phyloP scores from a whole-genome alignment of 1,140 invertebrate species.

The Arctopsyche grandis region DNA sequence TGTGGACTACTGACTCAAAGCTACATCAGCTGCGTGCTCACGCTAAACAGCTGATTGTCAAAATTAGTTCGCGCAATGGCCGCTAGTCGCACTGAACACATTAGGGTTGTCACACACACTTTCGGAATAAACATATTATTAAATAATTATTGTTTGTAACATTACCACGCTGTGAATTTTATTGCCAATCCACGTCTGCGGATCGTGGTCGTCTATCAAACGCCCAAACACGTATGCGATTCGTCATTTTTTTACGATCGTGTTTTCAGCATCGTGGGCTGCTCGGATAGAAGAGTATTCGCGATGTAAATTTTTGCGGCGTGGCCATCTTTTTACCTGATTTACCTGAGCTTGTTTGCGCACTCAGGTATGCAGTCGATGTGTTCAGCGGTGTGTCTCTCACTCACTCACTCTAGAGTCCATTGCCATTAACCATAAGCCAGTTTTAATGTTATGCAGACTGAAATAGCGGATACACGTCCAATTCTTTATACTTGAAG shows the following conservation, averaged over 20 bases:
- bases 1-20: conserved; percentile 7
- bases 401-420: not conserved
- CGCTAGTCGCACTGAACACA: not conserved
- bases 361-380: not conserved
- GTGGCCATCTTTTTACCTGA: no score
- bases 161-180: not conserved
- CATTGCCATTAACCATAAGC: not conserved
- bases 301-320: no score
- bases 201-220: no score
- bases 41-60: not conserved
- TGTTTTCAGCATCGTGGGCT: no score
- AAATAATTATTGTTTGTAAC: not conserved
- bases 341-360: no score
- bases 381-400: not conserved
- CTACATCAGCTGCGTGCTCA: not conserved
- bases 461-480: conserved; percentile 34
- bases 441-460: conserved; percentile 1
- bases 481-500: conserved; percentile 12
- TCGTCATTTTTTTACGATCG: no score
- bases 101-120: conserved; percentile 1
- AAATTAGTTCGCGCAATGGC: not conserved
- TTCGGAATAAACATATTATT: not conserved
- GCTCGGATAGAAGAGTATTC: no score
- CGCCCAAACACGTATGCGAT: no score
- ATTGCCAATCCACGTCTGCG: no score